Conservation (phyloP, 1,140 invertebrate species). For the Aphelinus atriplicis region DNA sequence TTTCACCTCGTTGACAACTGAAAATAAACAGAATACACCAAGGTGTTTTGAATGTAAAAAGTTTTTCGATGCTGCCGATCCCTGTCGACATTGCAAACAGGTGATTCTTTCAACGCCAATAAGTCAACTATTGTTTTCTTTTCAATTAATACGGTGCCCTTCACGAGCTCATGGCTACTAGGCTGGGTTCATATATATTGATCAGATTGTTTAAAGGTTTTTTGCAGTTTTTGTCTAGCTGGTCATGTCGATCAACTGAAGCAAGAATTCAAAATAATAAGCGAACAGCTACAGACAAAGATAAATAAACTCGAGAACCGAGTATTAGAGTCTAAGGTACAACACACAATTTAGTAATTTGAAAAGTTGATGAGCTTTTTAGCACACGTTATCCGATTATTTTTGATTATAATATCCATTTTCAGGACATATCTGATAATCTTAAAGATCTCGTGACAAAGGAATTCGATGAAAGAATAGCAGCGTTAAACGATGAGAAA, state of each 20-base stretch:
- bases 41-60: conserved; percentile 57
- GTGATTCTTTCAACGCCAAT: background rate
- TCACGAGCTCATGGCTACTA: no score
- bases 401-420: background rate
- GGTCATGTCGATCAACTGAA: conserved; percentile 68
- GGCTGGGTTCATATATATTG: no score
- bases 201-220: background rate
- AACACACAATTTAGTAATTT: background rate
- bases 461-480: conserved; percentile 48
- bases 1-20: conserved; percentile 18
- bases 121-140: no score
- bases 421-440: conserved; percentile 42
- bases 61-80: background rate
- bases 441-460: conserved; percentile 45
- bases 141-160: no score
- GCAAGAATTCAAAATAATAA: conserved; percentile 64
- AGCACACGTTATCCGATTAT: no score
- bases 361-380: no score
- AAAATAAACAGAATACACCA: conserved; percentile 21
- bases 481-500: conserved; percentile 44
- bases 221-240: conserved; percentile 63
- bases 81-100: conserved; percentile 1
- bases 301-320: conserved; percentile 64
- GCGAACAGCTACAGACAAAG: conserved; percentile 66
- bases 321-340: conserved; percentile 68